These are phyloP conservation scores for Torymus tubicola DNA, from an alignment of 2,888 invertebrate species.

Conservation along the genomic window DNA sequence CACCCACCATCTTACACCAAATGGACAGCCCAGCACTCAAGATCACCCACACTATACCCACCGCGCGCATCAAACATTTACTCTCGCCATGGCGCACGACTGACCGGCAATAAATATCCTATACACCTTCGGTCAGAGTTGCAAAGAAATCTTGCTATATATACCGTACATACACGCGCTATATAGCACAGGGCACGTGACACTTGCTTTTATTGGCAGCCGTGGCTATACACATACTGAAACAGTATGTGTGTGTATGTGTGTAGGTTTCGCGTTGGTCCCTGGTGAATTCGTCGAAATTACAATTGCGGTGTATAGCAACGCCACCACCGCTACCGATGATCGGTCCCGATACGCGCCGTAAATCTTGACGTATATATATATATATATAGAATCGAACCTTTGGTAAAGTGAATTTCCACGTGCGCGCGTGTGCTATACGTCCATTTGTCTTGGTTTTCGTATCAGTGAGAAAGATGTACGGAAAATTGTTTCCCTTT, in stretches of 20 bases:
- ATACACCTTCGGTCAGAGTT: too few species aligned
- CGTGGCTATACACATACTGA: too few species aligned
- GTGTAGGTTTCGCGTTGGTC: constrained; percentile 13
- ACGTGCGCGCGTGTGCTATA: constrained; percentile 26
- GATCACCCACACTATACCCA: too few species aligned
- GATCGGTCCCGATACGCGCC: not conserved
- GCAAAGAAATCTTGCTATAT: too few species aligned
- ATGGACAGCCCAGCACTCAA: not conserved
- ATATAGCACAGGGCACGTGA: too few species aligned
- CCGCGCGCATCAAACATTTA: too few species aligned
- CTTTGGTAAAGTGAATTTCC: constrained; percentile 62
- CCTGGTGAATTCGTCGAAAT: constrained; percentile 42
- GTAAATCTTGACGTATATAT: constrained; percentile 16
- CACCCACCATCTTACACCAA: not conserved
- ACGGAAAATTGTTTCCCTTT: constrained; percentile 46
- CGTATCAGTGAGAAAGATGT: not conserved
- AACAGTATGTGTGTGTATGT: not conserved
- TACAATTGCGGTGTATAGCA: constrained; percentile 27
- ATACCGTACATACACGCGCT: too few species aligned
- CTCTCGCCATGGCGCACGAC: too few species aligned
- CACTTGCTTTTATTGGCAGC: too few species aligned
- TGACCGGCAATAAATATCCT: too few species aligned
- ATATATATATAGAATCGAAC: not conserved
- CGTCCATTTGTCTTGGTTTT: constrained; percentile 41
- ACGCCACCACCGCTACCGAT: too few species aligned